Evolutionary conservation across 2,888 invertebrate species (phyloP).

Genomic region (Iphiclides podalirius): DNA sequence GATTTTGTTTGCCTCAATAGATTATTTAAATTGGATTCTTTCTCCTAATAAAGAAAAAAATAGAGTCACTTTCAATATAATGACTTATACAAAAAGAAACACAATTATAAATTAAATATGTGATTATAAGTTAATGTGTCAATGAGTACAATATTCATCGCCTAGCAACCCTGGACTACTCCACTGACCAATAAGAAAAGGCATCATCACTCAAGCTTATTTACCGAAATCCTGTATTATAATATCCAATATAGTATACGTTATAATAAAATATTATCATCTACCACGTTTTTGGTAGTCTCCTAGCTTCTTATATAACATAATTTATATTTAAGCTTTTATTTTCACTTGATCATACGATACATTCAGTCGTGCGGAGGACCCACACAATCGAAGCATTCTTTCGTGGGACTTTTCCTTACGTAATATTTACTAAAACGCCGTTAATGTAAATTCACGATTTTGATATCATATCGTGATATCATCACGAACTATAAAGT

Average conservation of each 20-base stretch:
- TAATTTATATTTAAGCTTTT: constrained; percentile 16
- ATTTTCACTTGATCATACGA: constrained; percentile 7
- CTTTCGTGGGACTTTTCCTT: not conserved
- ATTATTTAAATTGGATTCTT: no score
- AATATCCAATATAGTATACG: constrained; percentile 52
- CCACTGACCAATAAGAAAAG: constrained; percentile 10
- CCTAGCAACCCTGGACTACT: no score
- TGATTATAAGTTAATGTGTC: no score
- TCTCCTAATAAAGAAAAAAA: no score
- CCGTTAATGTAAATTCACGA: not conserved
- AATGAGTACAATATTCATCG: no score
- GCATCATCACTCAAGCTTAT: constrained; percentile 13
- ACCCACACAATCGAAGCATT: not conserved
- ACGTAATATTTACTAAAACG: not conserved
- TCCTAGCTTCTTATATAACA: constrained; percentile 53
- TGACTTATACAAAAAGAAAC: no score
- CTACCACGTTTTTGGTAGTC: constrained; percentile 67
- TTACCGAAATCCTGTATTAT: constrained; percentile 46
- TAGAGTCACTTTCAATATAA: no score
- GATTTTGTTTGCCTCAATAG: no score
- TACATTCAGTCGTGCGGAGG: constrained; percentile 2
- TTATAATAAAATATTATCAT: constrained; percentile 42
- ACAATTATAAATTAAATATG: no score
- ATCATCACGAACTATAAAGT: no score
- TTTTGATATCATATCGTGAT: no score